Base-by-base conservation (phyloP, 2,888 invertebrate genomes). In the Odontothrips loti region DNA sequence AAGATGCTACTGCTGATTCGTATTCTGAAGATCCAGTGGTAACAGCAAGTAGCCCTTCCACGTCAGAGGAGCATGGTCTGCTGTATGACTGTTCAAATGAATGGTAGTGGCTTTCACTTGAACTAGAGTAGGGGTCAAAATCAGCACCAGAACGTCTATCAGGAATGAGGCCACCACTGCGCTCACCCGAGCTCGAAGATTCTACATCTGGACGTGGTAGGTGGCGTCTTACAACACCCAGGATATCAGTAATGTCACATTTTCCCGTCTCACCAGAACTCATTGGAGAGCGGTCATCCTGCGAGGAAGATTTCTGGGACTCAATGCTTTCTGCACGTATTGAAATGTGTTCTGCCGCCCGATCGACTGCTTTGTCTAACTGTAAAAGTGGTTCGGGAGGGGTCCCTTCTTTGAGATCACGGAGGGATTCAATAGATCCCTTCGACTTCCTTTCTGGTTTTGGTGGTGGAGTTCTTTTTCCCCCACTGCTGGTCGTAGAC, bases 71-170 rank as follows among this genome's bases (percentile, higher is more conserved):
- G 82, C 94, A 90, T 0, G 96, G 96, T 84, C 96, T 90, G 85
- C 94, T 94, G 27, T 86, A 86, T 27, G 92, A 92, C 85, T 94
- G 92, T 86, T 95, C 96, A 86, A 95, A 95, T 83, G 96, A 96
- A 83, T 95, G 95, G 86, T 96, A 96, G 84, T 94, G 94, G 86
- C 96, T 96, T 85, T 95, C 95, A 23, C 96, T 95, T 20, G 95
- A 96, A 88, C 96, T 96, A 0, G 95, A 95, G 87, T 93, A 93
- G 4, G 92, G 90, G 87, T 96, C 96, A 43, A 93, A 89, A 85
- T 95, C 95, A 43, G 94, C 91, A 63, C 93, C 93, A 0, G 95
- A 95, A 85, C 92, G 91, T 80, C 94, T 89, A 84, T 94, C 94
- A 2, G 87, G 88, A 75, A 87, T 88, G 4, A 88, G 84, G 79